Conservation (phyloP, 1,140 invertebrate species). For the Plutomurus gul region DNA sequence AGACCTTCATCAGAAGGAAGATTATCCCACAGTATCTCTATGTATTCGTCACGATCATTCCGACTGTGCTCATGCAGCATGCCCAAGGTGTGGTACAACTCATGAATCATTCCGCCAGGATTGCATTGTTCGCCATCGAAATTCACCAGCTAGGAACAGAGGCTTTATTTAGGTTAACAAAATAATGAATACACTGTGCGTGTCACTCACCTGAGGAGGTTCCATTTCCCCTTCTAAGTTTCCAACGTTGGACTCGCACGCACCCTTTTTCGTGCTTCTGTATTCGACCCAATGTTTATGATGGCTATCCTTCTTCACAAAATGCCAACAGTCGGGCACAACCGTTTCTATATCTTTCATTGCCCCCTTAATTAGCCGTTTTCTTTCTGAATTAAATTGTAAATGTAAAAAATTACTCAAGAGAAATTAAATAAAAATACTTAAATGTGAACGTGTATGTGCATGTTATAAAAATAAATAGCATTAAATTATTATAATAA, state of each 20-base stretch:
- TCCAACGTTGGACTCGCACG: background rate
- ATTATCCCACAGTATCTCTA: constrained; percentile 62
- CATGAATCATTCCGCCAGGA: constrained; percentile 62
- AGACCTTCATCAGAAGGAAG: constrained; percentile 54
- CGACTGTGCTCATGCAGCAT: constrained; percentile 64
- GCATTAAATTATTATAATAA: too few relatives aligned
- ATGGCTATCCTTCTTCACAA: background rate
- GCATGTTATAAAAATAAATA: too few relatives aligned
- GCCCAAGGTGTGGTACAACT: constrained; percentile 63
- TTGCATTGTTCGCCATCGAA: constrained; percentile 63
- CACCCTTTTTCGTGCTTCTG: background rate
- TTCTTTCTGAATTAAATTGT: background rate
- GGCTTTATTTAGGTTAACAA: background rate
- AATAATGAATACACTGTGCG: background rate
- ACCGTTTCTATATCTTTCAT: background rate
- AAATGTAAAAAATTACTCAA: too few relatives aligned
- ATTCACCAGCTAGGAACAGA: constrained; percentile 57
- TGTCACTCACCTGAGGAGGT: background rate
- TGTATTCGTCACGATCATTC: constrained; percentile 61
- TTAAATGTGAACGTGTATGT: too few relatives aligned
- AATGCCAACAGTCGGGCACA: background rate
- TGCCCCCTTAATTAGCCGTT: background rate
- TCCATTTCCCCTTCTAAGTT: background rate
- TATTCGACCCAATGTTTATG: constrained; percentile 4
- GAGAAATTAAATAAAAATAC: background rate